Base-by-base conservation (phyloP, 2,888 invertebrate species). In the Scaptomyza cyrtandrae region DNA sequence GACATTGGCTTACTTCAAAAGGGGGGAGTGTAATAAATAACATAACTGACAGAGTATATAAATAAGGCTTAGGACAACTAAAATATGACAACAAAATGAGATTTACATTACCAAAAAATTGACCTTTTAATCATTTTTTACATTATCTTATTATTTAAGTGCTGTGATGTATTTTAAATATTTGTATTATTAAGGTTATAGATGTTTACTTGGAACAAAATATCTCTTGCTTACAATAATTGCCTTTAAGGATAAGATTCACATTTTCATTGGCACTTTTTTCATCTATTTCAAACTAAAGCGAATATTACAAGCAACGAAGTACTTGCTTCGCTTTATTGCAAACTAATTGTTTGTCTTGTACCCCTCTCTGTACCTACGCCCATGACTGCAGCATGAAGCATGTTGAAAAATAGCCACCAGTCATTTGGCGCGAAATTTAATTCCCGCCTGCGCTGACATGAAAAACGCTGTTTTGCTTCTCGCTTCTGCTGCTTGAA, bases 401-500 rank as follows among this genome's bases (percentile, higher is more conserved):
- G n/a, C n/a, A n/a, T n/a, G 78, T 78, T 85, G 83, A 78, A 82
- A 87, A 80, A 84, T 78, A 70, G 88, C 84, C 88, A 71, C 70
- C 80, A 84, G 88, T 76, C 83, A 83, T 86, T 84, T 86, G 84
- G 88, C 84, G 84, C 88, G 84, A 87, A 84, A 84, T 84, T 84
- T 83, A 84, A 87, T 84, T 84, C 84, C 84, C 88, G 86, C 75
- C 80, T 82, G 87, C 87, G 87, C 82, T 87, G 87, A 87, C 86
- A 85, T 87, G 85, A 76, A 86, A 86, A 77, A 67, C 84, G 55
- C 56, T 61, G 29, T 57, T 61, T 62, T 19, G 52, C 55, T 46
- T 7, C 46, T 46, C 37, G 19, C 33, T n/a, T 10, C 4, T 35
- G 9, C 6, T 11, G 2, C 16, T 7, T 39, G 3, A 3, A 35